These are phyloP conservation scores for Nemapogon koenigi DNA, from an alignment of 2,888 invertebrate genomes.

Conservation along the genomic window DNA sequence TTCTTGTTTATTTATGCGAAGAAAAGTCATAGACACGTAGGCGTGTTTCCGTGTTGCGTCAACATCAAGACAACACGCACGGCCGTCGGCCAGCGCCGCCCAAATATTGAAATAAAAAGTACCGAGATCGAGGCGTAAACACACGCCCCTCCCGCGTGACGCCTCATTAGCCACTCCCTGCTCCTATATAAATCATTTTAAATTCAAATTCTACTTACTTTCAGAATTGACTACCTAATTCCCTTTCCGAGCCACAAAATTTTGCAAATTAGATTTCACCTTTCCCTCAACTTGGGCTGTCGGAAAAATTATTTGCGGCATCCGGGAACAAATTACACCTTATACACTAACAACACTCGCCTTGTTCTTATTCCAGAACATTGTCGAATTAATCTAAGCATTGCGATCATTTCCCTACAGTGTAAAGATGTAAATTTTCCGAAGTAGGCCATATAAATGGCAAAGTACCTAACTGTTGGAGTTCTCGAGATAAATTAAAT, in stretches of 20 bases:
- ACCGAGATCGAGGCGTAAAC: slow-evolving; percentile 4
- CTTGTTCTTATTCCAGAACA: too few relatives aligned
- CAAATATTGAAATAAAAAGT: slow-evolving; percentile 41
- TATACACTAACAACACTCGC: too few relatives aligned
- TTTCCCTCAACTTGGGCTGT: slow-evolving; percentile 34
- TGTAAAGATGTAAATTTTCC: too few relatives aligned
- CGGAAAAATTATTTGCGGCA: slow-evolving; percentile 41
- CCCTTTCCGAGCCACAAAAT: slow-evolving; percentile 47
- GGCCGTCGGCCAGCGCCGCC: slow-evolving; percentile 30
- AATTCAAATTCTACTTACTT: slow-evolving; percentile 63
- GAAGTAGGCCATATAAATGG: too few relatives aligned
- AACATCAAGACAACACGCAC: slow-evolving; percentile 23
- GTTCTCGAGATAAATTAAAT: too few relatives aligned
- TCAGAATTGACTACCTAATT: slow-evolving; percentile 60
- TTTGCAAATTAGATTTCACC: slow-evolving; percentile 57
- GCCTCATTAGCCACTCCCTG: slow-evolving; percentile 62
- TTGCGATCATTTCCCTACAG: too few relatives aligned
- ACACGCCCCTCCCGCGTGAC: slow-evolving; percentile 53
- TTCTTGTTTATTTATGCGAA: too few relatives aligned
- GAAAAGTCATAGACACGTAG: slow-evolving; percentile 24
- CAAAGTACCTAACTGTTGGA: too few relatives aligned
- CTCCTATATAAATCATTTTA: slow-evolving; percentile 62
- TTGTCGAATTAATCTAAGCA: too few relatives aligned
- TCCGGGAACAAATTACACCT: too few relatives aligned
- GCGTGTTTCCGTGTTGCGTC: slow-evolving; percentile 35